Conservation (phyloP, 2,888 invertebrate genomes). For the Brachyptera risi region DNA sequence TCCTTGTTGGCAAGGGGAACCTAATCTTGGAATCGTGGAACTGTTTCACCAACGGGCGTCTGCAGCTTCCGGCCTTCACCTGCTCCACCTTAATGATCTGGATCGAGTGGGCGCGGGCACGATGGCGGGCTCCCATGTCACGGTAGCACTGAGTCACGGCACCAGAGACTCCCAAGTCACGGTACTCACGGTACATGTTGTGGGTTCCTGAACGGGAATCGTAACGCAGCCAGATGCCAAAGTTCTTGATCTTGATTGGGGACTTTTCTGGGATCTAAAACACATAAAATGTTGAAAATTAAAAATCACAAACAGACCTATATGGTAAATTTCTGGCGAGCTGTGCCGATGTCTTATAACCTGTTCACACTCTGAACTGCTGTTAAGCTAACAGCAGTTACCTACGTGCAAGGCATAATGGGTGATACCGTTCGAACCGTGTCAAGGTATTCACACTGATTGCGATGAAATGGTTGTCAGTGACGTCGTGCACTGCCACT, state of each 20-base stretch:
- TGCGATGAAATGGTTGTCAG: too few relatives aligned
- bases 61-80: conserved; percentile 82
- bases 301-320: neutral
- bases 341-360: too few relatives aligned
- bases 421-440: too few relatives aligned
- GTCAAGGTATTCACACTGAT: too few relatives aligned
- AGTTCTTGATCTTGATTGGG: conserved; percentile 96
- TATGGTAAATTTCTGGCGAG: too few relatives aligned
- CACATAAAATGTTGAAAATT: neutral
- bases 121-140: conserved; percentile 98
- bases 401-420: too few relatives aligned
- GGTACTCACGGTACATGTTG: conserved; percentile 99
- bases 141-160: conserved; percentile 98
- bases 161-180: conserved; percentile 91
- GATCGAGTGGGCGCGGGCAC: conserved; percentile 96
- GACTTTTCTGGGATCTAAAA: conserved; percentile 82
- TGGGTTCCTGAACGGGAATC: conserved; percentile 98
- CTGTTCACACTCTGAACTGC: too few relatives aligned
- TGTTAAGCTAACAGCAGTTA: too few relatives aligned
- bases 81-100: conserved; percentile 75
- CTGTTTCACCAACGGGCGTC: conserved; percentile 93
- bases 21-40: conserved; percentile 96
- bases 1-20: conserved; percentile 94
- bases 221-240: conserved; percentile 98
- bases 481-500: too few relatives aligned